Evolutionary conservation across 92 coral and sea anemone species (phyloP), one percentile per base, ranked within the genome.

Genomic region (Nematostella vectensis): DNA sequence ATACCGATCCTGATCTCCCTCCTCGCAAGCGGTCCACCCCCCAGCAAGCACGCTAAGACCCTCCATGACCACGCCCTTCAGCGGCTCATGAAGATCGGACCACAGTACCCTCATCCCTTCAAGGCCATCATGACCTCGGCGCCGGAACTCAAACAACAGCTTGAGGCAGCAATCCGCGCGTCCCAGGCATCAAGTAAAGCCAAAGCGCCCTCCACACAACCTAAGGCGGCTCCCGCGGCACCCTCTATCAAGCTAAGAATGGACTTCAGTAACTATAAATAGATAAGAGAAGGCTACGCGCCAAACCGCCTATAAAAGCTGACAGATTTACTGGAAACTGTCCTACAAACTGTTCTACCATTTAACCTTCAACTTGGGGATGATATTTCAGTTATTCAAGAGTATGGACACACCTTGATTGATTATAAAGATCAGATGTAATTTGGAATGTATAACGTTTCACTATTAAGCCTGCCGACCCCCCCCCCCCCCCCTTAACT

Each of bases 201-300:
- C 1, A 93, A 81, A 51, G 71, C 78, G 13, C 88, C 95, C 0
- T 68, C 57, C 18, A 78, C 71, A 0, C 96, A 82, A 42, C 74
- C 91, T 16, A 93, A 93, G 64, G 79, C 63, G 13, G 76, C 83
- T 3, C 83, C 96, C 15, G 74, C 82, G 33, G 81, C 86, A 42
- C 99, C 99, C 9, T 81, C 89, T 26, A 93, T 93, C 53, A 93
- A 81, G 61, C 62, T 93, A 29, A 77, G 89, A 63, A 93, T 93
- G 99, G 99, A 93, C 71, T 93, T 93, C 58, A 93, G 99, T 66
- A 93, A 93, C 65, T 91, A 69, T 66, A 91, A 91, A 48, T 89
- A 78, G 72, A n/a, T n/a, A n/a, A n/a, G n/a, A n/a, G n/a, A n/a
- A n/a, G n/a, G n/a, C n/a, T n/a, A n/a, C n/a, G n/a, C n/a, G n/a